phyloP scores from a whole-genome alignment of 2,113 vertebrate species.

The Psilopogon haemacephalus region DNA sequence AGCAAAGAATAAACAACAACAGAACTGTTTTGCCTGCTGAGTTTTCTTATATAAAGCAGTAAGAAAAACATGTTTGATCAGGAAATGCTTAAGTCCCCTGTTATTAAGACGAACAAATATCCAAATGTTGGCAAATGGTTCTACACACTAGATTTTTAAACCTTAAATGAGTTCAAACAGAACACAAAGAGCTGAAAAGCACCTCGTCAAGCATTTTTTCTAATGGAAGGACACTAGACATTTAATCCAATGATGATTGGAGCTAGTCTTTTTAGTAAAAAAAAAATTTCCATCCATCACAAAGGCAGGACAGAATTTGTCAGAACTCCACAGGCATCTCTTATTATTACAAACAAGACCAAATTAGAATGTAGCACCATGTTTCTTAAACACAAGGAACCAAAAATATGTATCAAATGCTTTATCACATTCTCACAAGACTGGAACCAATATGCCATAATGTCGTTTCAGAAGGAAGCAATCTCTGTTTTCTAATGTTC shows the following conservation, averaged over 20 bases:
- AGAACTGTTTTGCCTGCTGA: not conserved
- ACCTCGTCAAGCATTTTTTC: not conserved
- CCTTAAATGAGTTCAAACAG: not conserved
- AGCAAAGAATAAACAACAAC: not conserved
- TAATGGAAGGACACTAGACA: not conserved
- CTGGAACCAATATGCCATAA: not conserved
- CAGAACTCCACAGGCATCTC: not conserved
- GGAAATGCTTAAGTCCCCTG: not conserved
- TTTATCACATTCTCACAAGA: not conserved
- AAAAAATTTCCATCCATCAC: not conserved
- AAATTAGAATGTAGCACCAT: not conserved
- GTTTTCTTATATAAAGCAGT: not conserved
- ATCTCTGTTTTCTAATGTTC: not conserved
- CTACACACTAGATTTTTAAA: not conserved
- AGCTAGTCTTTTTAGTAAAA: not conserved
- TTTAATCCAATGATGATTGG: not conserved
- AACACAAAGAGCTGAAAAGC: not conserved
- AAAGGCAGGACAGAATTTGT: slow-evolving; percentile 18
- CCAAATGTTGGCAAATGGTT: not conserved
- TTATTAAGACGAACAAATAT: not conserved
- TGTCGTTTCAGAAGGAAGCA: not conserved
- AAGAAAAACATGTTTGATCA: not conserved
- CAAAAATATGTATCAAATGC: not conserved
- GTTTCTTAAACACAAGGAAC: not conserved
- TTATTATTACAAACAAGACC: not conserved